These are phyloP conservation scores for Homarus americanus DNA, from an alignment of 1,140 invertebrate genomes.

Conservation along the genomic window DNA sequence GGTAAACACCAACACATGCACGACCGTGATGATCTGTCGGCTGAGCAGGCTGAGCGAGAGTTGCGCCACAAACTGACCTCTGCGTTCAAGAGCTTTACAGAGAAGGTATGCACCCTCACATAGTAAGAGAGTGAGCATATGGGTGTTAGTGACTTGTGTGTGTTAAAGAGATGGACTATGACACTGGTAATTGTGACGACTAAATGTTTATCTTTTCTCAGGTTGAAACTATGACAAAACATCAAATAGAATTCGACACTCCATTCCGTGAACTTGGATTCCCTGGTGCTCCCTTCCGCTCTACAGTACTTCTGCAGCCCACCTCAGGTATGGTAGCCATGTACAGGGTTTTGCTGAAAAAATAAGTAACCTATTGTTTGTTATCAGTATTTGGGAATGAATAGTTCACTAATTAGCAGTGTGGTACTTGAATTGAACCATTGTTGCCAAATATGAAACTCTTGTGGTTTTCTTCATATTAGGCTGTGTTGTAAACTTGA, in stretches of 20 bases:
- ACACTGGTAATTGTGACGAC: too few species aligned
- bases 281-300: conserved; percentile 97
- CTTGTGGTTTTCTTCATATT: not conserved
- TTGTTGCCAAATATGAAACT: too few species aligned
- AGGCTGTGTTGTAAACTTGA: conserved; percentile 91
- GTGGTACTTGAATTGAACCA: too few species aligned
- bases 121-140: not conserved
- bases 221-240: conserved; percentile 97
- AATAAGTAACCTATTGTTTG: too few species aligned
- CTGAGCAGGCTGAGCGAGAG: conserved; percentile 98
- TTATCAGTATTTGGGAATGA: too few species aligned
- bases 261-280: conserved; percentile 99
- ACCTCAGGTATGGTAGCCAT: conserved; percentile 87
- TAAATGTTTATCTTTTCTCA: conserved; percentile 72
- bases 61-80: conserved; percentile 97
- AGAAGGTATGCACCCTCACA: conserved; percentile 83
- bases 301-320: conserved; percentile 97
- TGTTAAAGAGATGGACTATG: not conserved
- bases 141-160: too few species aligned
- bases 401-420: too few species aligned
- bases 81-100: conserved; percentile 98
- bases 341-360: too few species aligned
- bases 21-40: conserved; percentile 98
- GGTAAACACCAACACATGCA: conserved; percentile 99
- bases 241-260: conserved; percentile 98